phyloP scores from a whole-genome alignment of 2,113 vertebrate genomes.

The Hippopotamus amphibius region DNA sequence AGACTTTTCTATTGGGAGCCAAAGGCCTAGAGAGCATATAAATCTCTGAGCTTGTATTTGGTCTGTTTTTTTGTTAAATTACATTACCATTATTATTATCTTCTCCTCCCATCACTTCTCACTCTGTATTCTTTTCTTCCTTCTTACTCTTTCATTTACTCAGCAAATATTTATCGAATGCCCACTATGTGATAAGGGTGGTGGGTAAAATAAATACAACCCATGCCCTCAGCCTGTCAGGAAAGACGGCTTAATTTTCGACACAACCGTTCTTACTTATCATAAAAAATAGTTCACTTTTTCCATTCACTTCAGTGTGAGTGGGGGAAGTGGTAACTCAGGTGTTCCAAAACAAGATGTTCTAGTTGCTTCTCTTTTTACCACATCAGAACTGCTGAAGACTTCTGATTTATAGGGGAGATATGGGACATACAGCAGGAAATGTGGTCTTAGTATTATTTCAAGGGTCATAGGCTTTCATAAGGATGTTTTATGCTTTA shows the following conservation, averaged over 20 bases:
- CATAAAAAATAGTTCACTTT: conserved; percentile 30
- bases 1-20: background rate
- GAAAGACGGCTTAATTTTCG: conserved; percentile 46
- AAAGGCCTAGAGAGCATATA: conserved; percentile 11
- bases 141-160: conserved; percentile 60
- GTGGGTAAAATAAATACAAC: conserved; percentile 29
- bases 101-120: background rate
- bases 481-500: conserved; percentile 29
- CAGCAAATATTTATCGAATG: conserved; percentile 59
- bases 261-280: conserved; percentile 26
- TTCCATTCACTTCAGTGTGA: conserved; percentile 47
- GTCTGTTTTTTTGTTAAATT: conserved; percentile 56
- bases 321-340: conserved; percentile 45
- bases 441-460: conserved; percentile 30
- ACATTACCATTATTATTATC: conserved; percentile 11
- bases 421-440: conserved; percentile 11
- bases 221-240: background rate
- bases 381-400: background rate
- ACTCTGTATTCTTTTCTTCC: conserved; percentile 46
- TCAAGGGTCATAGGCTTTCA: background rate
- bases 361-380: conserved; percentile 51
- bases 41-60: conserved; percentile 35
- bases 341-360: conserved; percentile 57
- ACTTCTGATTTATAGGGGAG: conserved; percentile 39
- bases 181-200: background rate